Base-by-base conservation (phyloP, 2,113 vertebrate genomes). In the Elephantulus edwardii region DNA sequence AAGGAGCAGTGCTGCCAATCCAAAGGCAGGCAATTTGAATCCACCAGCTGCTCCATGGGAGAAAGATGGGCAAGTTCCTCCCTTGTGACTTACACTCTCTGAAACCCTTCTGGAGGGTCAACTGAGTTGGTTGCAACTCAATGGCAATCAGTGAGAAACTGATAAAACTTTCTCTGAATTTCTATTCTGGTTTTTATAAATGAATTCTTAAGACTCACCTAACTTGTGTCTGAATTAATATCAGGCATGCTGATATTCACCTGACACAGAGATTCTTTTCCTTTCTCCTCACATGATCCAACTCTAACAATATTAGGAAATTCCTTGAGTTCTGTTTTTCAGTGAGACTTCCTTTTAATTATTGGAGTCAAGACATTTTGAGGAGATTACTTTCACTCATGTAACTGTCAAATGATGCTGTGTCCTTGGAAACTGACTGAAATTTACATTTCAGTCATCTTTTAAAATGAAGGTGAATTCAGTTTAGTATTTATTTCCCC, bases 391-490 rank as follows among this genome's bases (percentile, higher is more conserved):
- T 8, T 66, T 78, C 30, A 20, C 28, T 76, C 30, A 46, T 20
- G 3, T 54, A 33, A 71, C 35, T 52, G 16, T 22, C 48, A 54
- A 75, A 48, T 3, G 16, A 58, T n/a, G 9, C 30, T 54, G 8
- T 40, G 33, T 22, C 56, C 54, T 58, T 83, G 13, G 46, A 68
- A 14, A 2, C 3, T 90, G 40, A 44, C 70, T 84, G 58, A 3
- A 50, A 40, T 87, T 80, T 92, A 19, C 13, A 80, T 89, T 93
- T 72, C 35, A 56, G 60, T 94, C 1, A 22, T 62, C 66, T 71
- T 83, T 93, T 83, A 77, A 91, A 91, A 75, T 24, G 74, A 81
- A 89, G 24, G 20, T 48, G 66, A 76, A 8, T 74, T 48, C 62
- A 12, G 28, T 52, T 76, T 42, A 38, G n/a, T 33, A 71, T 83